Base-by-base conservation (phyloP, 2,888 invertebrate species). In the Scelioninae gen. 2 region DNA sequence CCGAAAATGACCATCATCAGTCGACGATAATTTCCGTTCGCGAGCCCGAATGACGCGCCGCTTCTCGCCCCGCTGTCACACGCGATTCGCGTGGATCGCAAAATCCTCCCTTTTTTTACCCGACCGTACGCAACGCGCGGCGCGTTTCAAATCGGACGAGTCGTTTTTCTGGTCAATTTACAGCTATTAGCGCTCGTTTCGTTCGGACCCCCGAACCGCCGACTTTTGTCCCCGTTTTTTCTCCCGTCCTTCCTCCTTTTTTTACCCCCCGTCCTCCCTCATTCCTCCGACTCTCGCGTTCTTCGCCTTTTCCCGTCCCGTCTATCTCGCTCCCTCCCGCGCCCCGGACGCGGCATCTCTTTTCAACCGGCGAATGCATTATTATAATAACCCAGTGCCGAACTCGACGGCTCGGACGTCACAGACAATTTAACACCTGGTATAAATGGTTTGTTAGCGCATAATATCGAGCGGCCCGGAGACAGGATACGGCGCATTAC, bases 391-490 rank as follows among this genome's bases (percentile, higher is more conserved):
- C 73, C 72, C 71, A 71, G 72, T 65, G 72, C 75, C 74, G 70
- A 65, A 69, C 69, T 68, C 76, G 76, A 79, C 78, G 78, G 80
- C 80, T 83, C 79, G 79, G 78, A 81, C 84, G 85, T 85, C 84
- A 85, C 85, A 84, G 84, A 81, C 86, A 85, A 85, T 86, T 85
- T 83, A 85, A 85, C 85, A 86, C 86, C 85, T 86, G 85, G 82
- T 78, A 80, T 83, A 84, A 85, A 84, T 84, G 85, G 85, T 83
- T 84, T 83, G 83, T 82, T 81, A 84, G 78, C 82, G 83, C 82
- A 84, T 82, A 84, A 84, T 83, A 81, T 83, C 80, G 74, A 77
- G 74, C 80, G 78, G 79, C 78, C 76, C 77, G 75, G 68, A 78
- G 76, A 81, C 82, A 84, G 85, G 85, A 85, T 84, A 84, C 83